Evolutionary conservation across 1,140 invertebrate species (phyloP).

Genomic region (Heliconius hewitsoni): DNA sequence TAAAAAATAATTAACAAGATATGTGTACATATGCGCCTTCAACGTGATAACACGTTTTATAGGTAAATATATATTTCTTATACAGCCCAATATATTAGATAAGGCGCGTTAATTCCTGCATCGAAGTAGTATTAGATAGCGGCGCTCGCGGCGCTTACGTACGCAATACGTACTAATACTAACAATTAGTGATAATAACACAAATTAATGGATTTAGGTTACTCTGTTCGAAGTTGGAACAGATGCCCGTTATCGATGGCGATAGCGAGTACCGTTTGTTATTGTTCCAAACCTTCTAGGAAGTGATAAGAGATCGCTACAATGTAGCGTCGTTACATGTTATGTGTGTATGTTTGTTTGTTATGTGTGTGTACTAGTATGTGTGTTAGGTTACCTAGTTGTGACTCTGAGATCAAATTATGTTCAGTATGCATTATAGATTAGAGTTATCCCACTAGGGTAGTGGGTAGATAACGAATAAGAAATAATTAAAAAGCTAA

Average conservation of each 20-base stretch:
- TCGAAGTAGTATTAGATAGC: neutral
- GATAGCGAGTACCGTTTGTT: slow-evolving; percentile 43
- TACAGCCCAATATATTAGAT: neutral
- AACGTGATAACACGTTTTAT: neutral
- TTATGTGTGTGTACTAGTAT: neutral
- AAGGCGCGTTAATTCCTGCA: neutral
- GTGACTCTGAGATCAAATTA: neutral
- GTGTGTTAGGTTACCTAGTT: neutral
- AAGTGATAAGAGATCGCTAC: slow-evolving; percentile 41
- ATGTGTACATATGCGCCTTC: neutral
- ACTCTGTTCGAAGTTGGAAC: slow-evolving; percentile 41
- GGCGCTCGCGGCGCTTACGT: neutral
- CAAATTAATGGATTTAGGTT: slow-evolving; percentile 49
- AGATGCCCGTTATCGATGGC: slow-evolving; percentile 39
- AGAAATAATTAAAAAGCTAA: neutral
- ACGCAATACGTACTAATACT: too few relatives aligned
- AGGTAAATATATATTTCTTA: neutral
- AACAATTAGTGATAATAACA: slow-evolving; percentile 20
- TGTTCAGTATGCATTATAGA: neutral
- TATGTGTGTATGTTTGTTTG: too few relatives aligned
- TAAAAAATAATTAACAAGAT: neutral
- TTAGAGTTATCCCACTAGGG: neutral
- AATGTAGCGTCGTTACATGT: neutral
- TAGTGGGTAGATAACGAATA: neutral
- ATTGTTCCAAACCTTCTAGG: slow-evolving; percentile 43